These are phyloP conservation scores for Epinephelus fuscoguttatus DNA, from an alignment of 2,113 vertebrate species.

Conservation along the genomic window DNA sequence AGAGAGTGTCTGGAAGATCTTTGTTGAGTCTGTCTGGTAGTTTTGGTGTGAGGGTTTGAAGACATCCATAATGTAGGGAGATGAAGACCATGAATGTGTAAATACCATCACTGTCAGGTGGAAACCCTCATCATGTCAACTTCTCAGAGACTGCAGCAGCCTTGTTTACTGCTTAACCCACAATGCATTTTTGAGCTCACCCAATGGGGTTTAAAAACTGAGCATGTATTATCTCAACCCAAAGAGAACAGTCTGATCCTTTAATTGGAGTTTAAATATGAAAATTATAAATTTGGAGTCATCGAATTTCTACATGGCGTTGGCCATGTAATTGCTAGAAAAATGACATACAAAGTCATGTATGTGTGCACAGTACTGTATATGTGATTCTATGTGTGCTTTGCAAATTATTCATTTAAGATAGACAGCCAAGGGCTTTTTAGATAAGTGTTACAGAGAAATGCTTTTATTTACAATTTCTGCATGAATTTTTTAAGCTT, in stretches of 20 bases:
- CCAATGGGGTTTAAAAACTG: conserved; percentile 18
- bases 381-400: background rate
- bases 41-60: background rate
- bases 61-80: background rate
- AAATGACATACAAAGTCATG: background rate
- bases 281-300: conserved; percentile 1
- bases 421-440: background rate
- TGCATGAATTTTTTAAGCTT: background rate
- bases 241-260: conserved; percentile 2
- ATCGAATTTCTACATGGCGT: background rate
- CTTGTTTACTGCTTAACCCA: conserved; percentile 9
- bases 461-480: background rate
- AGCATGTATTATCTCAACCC: conserved; percentile 23
- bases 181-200: conserved; percentile 26
- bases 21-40: conserved; percentile 6
- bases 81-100: background rate
- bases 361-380: background rate
- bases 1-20: conserved; percentile 1
- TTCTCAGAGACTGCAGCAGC: background rate
- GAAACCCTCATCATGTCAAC: background rate
- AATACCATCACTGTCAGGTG: background rate
- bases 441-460: no score
- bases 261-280: conserved; percentile 32
- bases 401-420: background rate
- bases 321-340: background rate